These are phyloP conservation scores for Nysson spinosus DNA, from an alignment of 2,888 invertebrate species.

Conservation along the genomic window DNA sequence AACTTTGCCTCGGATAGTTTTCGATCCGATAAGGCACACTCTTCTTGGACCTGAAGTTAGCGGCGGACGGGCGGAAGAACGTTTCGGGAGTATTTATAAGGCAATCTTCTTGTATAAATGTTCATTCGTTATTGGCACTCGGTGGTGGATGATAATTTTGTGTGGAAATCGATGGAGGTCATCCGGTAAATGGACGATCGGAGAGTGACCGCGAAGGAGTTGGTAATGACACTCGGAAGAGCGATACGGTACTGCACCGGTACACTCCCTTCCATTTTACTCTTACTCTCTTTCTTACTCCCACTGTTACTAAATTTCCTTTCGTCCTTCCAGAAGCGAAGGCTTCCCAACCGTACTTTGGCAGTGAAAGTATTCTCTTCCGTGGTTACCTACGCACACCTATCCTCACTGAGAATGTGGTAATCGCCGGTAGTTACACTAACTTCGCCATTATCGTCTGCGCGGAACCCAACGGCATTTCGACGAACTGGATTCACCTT, in stretches of 20 bases:
- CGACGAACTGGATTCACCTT: no score
- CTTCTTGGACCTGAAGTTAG: no score
- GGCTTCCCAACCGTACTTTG: conserved; percentile 65
- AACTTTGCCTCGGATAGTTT: no score
- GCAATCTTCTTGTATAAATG: no score
- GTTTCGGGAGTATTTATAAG: neutral
- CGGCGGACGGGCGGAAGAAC: neutral
- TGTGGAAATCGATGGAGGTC: neutral
- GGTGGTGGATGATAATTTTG: neutral
- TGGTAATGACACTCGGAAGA: conserved; percentile 59
- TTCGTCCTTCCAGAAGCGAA: conserved; percentile 66
- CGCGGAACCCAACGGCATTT: no score
- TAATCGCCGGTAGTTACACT: conserved; percentile 41
- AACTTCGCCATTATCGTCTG: conserved; percentile 14
- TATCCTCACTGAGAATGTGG: conserved; percentile 42
- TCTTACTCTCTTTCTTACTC: conserved; percentile 55
- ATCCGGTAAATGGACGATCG: conserved; percentile 19
- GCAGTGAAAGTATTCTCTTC: conserved; percentile 77
- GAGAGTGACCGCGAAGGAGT: conserved; percentile 39
- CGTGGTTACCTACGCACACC: conserved; percentile 65
- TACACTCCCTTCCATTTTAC: conserved; percentile 57
- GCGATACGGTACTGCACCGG: conserved; percentile 65
- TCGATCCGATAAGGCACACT: no score
- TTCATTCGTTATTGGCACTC: no score
- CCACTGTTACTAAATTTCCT: conserved; percentile 53